A percentile compares a stretch with the other conserved stretches of the same genome.
Evolutionary conservation across 2,888 invertebrate genomes (phyloP).

Genomic region (Lithodes maja): DNA sequence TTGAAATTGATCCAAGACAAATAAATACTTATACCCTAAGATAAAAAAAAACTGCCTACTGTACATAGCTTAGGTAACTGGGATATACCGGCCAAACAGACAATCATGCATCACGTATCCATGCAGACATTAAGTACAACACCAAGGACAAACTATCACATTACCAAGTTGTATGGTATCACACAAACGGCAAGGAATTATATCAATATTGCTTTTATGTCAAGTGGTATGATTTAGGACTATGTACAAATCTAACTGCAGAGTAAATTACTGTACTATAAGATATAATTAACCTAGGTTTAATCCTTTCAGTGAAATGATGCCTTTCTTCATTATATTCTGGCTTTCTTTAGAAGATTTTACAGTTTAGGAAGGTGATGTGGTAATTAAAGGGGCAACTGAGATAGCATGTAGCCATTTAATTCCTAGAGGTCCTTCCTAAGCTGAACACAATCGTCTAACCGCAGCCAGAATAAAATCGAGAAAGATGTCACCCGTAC

Average conservation of each 20-base stretch:
- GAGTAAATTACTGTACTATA: neutral
- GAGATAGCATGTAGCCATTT: too few relatives aligned
- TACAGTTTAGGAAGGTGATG: too few relatives aligned
- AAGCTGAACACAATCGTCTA: too few relatives aligned
- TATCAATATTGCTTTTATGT: neutral
- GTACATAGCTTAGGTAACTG: neutral
- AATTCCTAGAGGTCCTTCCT: too few relatives aligned
- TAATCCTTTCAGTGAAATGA: too few relatives aligned
- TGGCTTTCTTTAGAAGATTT: too few relatives aligned
- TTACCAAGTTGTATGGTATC: neutral
- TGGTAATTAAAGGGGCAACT: too few relatives aligned
- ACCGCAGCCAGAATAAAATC: too few relatives aligned
- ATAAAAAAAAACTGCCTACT: neutral
- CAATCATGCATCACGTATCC: neutral
- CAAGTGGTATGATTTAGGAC: conserved; percentile 23
- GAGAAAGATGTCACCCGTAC: too few relatives aligned
- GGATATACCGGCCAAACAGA: neutral
- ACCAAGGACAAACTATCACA: neutral
- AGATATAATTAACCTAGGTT: neutral
- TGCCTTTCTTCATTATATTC: too few relatives aligned
- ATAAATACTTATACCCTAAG: neutral
- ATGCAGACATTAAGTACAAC: neutral
- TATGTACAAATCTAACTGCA: conserved; percentile 1
- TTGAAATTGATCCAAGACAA: neutral
- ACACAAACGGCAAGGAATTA: neutral